Base-by-base conservation (phyloP, 1,140 invertebrate genomes). In the Diorhabda elongata region DNA sequence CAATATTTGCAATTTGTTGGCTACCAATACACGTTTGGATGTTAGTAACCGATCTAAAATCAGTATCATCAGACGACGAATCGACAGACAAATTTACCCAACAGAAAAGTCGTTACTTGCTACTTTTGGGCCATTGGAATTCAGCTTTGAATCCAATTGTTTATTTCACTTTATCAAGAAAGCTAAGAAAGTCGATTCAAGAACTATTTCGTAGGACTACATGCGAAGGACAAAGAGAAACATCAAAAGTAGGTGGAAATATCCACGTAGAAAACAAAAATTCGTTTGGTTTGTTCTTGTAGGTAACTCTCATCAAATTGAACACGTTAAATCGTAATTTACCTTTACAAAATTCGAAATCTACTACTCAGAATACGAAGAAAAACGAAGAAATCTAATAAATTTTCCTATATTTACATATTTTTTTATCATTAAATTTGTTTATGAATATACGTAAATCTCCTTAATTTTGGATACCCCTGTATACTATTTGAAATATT, bases 101-200 rank as follows among this genome's bases (percentile, higher is more conserved):
- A 26, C 26, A 26, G 26, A 26, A 26, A 26, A 52, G n/a, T 8
- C 47, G 82, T 0, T 87, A 87, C 66, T 81, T 85, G 5, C 77
- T 87, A 42, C 78, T 87, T 3, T 77, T 87, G 64, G 86, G 91
- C 70, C 91, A 94, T 76, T 87, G 89, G 2, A 94, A 94, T 81
- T 92, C 91, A 5, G 93, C 92, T 44, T 87, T 95, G 71, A 96
- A 96, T 81, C 94, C 94, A 0, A 87, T 96, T 58, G 89, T 96
- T 4, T 96, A 96, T 80, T 94, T 93, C 77, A 87, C 94, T 74
- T 92, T 95, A 87, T 94, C 92, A 42, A 87, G 90, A 56, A 94
- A 92, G 80, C 95, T 97, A 79, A 86, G 94, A 75, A 85, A 88
- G 58, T 91, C 89, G 56, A 83, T 87, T 8, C 47, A 52, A n/a